Conservation (phyloP, 92 coral and sea anemone species). For the Hydrozoanthus gracilis region DNA sequence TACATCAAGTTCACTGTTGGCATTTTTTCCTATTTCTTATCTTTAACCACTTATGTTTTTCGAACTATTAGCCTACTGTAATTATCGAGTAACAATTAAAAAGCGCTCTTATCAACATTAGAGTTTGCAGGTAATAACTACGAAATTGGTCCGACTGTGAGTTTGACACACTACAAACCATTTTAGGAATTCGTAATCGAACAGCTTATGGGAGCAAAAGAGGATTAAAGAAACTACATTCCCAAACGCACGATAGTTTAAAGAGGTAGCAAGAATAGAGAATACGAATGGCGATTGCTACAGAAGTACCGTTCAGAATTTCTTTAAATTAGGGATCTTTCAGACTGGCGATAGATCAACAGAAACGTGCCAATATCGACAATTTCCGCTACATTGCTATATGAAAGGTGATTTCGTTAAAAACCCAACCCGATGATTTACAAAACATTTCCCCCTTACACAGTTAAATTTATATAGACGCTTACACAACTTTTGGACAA, state of each 20-base stretch:
- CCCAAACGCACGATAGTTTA: not conserved
- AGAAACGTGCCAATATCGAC: no score
- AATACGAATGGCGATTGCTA: no score
- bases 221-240: no score
- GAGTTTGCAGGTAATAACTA: not conserved
- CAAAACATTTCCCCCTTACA: no score
- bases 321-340: no score
- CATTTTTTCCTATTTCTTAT: not conserved
- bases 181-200: slow-evolving; percentile 14
- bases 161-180: not conserved
- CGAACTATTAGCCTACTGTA: not conserved
- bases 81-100: not conserved
- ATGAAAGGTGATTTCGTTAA: no score
- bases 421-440: no score
- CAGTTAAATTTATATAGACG: no score
- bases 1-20: not conserved
- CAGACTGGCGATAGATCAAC: no score
- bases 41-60: not conserved
- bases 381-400: no score
- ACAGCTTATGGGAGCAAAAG: not conserved
- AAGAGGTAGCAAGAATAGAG: not conserved
- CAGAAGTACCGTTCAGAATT: no score
- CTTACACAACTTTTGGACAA: no score
- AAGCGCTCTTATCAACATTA: not conserved
- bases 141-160: not conserved